A percentile compares a stretch with the other conserved stretches of the same genome.
These are phyloP conservation scores for Melospiza melodia DNA, from an alignment of 2,113 vertebrate genomes.

Conservation along the genomic window DNA sequence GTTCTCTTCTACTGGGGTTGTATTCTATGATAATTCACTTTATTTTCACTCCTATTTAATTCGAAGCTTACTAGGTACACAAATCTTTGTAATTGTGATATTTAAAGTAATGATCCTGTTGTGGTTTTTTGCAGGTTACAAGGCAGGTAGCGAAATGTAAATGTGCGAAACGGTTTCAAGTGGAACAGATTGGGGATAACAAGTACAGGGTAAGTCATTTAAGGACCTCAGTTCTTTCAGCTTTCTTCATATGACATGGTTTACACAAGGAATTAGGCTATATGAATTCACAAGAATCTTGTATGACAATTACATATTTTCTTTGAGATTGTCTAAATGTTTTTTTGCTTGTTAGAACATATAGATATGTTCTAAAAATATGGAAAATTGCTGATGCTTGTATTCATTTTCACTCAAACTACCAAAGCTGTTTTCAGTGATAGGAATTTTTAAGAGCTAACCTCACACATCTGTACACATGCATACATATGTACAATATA, in stretches of 20 bases:
- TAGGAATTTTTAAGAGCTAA: not conserved
- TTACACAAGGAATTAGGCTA: not conserved
- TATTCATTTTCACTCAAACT: not conserved
- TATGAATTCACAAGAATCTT: not conserved
- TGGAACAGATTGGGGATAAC: slow-evolving; percentile 98
- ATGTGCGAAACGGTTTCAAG: slow-evolving; percentile 98
- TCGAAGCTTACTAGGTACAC: not conserved
- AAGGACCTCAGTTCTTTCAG: not conserved
- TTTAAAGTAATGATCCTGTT: not conserved
- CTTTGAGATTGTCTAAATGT: not conserved
- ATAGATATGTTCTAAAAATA: not conserved
- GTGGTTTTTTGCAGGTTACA: slow-evolving; percentile 83
- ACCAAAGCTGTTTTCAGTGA: not conserved
- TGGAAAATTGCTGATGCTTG: not conserved
- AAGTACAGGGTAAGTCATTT: slow-evolving; percentile 92
- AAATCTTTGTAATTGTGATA: not conserved
- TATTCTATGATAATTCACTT: not conserved
- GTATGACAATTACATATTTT: not conserved
- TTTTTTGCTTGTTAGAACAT: not conserved
- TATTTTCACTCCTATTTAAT: not conserved
- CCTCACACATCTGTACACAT: no score
- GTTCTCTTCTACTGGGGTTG: not conserved
- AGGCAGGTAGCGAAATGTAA: slow-evolving; percentile 98
- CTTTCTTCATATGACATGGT: not conserved
- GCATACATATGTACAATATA: not conserved